Percentiles rank a stretch among this genome's conserved stretches.
Evolutionary conservation across 2,888 invertebrate genomes (phyloP).

Genomic region (Dione juno): DNA sequence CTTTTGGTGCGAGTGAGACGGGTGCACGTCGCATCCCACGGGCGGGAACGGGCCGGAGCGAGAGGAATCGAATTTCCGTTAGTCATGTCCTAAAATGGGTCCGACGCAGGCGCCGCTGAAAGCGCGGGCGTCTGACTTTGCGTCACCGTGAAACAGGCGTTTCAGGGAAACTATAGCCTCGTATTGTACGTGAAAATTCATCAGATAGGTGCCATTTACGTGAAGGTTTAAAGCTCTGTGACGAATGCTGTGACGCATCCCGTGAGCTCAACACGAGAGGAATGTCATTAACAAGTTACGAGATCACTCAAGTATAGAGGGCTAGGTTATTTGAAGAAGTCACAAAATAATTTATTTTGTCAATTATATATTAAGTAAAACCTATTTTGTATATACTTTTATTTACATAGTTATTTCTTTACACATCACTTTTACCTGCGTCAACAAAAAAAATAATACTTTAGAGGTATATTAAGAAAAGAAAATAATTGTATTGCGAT

Average conservation of each 20-base stretch:
- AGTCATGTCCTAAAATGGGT: slow-evolving; percentile 89
- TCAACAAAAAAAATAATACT: background rate
- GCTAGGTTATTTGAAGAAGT: slow-evolving; percentile 51
- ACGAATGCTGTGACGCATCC: slow-evolving; percentile 75
- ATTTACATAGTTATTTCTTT: background rate
- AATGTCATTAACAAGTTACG: slow-evolving; percentile 77
- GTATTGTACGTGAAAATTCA: slow-evolving; percentile 61
- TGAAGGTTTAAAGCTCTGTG: slow-evolving; percentile 60
- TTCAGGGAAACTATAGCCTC: slow-evolving; percentile 75
- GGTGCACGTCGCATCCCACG: slow-evolving; percentile 68
- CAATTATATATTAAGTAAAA: background rate
- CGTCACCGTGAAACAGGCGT: slow-evolving; percentile 81
- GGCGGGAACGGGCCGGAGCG: slow-evolving; percentile 79
- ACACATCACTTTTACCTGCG: background rate
- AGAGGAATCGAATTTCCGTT: slow-evolving; percentile 86
- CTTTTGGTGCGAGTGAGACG: slow-evolving; percentile 81
- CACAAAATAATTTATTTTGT: slow-evolving; percentile 1
- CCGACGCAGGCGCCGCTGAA: slow-evolving; percentile 84
- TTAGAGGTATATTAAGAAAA: background rate
- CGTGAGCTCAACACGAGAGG: slow-evolving; percentile 63
- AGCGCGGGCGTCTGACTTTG: slow-evolving; percentile 81
- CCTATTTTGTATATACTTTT: background rate
- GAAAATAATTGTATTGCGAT: too few relatives aligned
- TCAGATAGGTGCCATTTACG: slow-evolving; percentile 58
- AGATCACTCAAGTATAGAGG: slow-evolving; percentile 60